Base-by-base conservation (phyloP, 2,888 invertebrate species). In the Gisinianus flammeolus region DNA sequence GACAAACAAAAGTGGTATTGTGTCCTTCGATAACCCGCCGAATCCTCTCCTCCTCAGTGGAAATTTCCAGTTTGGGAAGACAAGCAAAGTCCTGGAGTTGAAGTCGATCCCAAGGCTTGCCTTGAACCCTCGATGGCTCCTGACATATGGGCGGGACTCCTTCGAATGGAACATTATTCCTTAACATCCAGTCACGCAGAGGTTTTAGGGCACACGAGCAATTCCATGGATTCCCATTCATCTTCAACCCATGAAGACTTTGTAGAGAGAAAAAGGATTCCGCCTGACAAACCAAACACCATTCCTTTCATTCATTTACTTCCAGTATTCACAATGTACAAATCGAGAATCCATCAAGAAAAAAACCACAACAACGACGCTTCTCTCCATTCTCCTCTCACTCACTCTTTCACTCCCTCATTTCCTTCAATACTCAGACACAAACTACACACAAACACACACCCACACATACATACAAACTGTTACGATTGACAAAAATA, bases 221-320 rank as follows among this genome's bases (percentile, higher is more conserved):
- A 86, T 93, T 92, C 93, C 94, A 94, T 0, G 92, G 93, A 87
- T 94, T 94, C 79, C 90, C 90, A n/a, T 92, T 91, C 81, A 94
- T 87, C 85, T 93, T 93, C 80, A 94, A 87, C 19, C 93, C 93
- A 85, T 93, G 92, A 73, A 94, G 87, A 81, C 91, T 91, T 81
- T 91, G 88, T 67, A 94, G 87, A 12, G 91, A 90, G 0, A 91
- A 92, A 79, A 94, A 88, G 8, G 86, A 84, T 16, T 92, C 91
- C 52, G 90, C 90, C 19, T 93, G 90, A 12, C 77, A 54, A 73
- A 19, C 69, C 44, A 58, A 44, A 67, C 70, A 22, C 56, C 22
- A n/a, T n/a, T 2, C 24, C 8, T 2, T 24, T 58, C 22, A 6
- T 28, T 26, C 28, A 26, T 62, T 28, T 62, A 19, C 44, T 44